phyloP scores from a whole-genome alignment of 2,888 invertebrate species.

The Cordylochernes scorpioides region DNA sequence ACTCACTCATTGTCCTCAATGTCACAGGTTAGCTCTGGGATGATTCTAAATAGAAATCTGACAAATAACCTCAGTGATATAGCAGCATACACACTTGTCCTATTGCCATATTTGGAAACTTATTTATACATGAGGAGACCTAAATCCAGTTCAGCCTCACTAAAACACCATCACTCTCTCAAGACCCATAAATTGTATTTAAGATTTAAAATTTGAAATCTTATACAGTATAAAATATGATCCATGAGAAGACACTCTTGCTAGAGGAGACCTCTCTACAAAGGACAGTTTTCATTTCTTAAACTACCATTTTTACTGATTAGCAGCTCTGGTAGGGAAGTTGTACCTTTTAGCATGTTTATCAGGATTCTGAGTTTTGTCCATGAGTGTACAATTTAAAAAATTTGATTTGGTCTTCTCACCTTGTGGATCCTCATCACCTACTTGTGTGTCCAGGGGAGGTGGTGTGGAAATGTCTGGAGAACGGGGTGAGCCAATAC shows the following conservation, averaged over 20 bases:
- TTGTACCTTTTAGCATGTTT: too few species aligned
- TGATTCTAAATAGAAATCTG: background rate
- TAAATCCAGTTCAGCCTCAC: too few species aligned
- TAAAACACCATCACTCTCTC: too few species aligned
- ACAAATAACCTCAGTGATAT: background rate
- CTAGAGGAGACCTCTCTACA: too few species aligned
- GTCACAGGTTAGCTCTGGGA: constrained; percentile 31
- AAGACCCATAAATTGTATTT: too few species aligned
- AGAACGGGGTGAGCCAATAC: constrained; percentile 58
- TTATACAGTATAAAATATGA: background rate
- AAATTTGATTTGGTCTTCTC: background rate
- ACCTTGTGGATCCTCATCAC: background rate
- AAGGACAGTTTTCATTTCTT: too few species aligned
- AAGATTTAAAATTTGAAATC: background rate
- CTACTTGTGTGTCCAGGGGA: constrained; percentile 26
- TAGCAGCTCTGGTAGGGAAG: too few species aligned
- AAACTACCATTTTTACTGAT: too few species aligned
- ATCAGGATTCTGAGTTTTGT: too few species aligned
- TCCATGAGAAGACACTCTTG: too few species aligned
- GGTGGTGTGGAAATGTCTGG: constrained; percentile 39
- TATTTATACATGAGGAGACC: too few species aligned
- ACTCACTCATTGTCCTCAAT: constrained; percentile 47
- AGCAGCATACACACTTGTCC: background rate
- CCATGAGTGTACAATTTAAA: background rate
- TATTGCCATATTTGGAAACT: too few species aligned